These are phyloP conservation scores for Neosilurus hyrtlii DNA, from an alignment of 2,797 vertebrate genomes.

Conservation along the genomic window DNA sequence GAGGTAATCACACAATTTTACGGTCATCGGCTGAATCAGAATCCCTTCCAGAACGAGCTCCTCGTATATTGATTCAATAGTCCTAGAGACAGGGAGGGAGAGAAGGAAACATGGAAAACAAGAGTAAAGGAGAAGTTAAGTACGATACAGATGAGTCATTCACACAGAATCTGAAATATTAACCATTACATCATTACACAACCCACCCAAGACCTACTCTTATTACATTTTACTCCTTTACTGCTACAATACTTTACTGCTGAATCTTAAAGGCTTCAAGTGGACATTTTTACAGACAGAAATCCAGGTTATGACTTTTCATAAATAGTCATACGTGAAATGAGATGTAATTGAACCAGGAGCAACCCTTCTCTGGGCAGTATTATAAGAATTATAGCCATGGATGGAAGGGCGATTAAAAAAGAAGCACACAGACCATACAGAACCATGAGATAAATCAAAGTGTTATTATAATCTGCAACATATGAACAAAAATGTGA, in stretches of 20 bases:
- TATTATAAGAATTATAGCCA: constrained; percentile 14
- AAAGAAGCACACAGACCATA: background rate
- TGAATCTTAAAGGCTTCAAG: constrained; percentile 12
- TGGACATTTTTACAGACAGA: constrained; percentile 2
- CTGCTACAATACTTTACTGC: background rate
- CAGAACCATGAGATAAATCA: background rate
- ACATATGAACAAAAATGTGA: background rate
- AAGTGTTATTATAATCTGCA: background rate
- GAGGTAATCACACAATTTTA: constrained; percentile 76
- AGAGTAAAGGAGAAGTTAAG: constrained; percentile 18
- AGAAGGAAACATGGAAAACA: constrained; percentile 11
- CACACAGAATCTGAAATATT: constrained; percentile 28
- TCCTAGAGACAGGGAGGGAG: constrained; percentile 61
- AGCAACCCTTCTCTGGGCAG: background rate
- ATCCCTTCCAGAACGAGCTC: constrained; percentile 76
- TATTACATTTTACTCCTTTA: background rate
- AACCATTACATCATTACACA: constrained; percentile 36
- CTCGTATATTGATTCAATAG: constrained; percentile 78
- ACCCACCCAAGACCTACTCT: constrained; percentile 16
- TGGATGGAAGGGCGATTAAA: constrained; percentile 5
- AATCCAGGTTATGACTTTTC: background rate
- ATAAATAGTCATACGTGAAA: background rate
- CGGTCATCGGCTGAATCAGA: constrained; percentile 70
- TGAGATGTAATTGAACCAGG: background rate
- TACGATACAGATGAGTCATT: constrained; percentile 36